Evolutionary conservation across 2,113 vertebrate genomes (phyloP).

Genomic region (chimpanzee (Pan troglodytes)): NHGRI_mPanTro3-v2.1_pri NC_072415.2:70941501-70942000

Average conservation of each 20-base stretch:
- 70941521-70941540: conserved; percentile 26
- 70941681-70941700: conserved; percentile 54
- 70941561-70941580: not conserved
- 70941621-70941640: not conserved
- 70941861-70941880: too few species aligned
- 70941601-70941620: not conserved
- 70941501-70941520: not conserved
- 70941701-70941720: not conserved
- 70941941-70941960: not conserved
- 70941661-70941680: conserved; percentile 39
- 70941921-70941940: fast-evolving
- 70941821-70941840: not conserved
- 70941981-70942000: not conserved
- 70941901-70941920: not conserved
- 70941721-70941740: conserved; percentile 40
- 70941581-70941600: conserved; percentile 49
- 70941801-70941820: not conserved
- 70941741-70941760: not conserved
- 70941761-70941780: not conserved
- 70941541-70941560: not conserved
- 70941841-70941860: not conserved
- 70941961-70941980: not conserved
- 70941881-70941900: not conserved
- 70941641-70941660: conserved; percentile 18
- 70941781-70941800: not conserved